These are phyloP conservation scores for Akabosia matsudoensis DNA, from an alignment of 1,140 invertebrate genomes.

Conservation along the genomic window DNA sequence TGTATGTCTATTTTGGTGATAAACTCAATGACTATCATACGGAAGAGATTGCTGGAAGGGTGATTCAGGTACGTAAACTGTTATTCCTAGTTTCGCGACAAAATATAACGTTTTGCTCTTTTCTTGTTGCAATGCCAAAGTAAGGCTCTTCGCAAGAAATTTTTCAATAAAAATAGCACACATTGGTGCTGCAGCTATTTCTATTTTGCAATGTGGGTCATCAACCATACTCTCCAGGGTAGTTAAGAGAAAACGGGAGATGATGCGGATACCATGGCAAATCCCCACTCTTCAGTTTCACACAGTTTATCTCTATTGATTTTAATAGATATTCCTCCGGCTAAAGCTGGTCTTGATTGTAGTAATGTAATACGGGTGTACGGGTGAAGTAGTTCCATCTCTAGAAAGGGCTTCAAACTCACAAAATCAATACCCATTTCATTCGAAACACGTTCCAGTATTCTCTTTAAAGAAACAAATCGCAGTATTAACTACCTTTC, in stretches of 20 bases:
- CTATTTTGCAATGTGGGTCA: neutral
- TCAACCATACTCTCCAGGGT: neutral
- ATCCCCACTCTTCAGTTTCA: too few relatives aligned
- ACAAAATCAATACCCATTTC: neutral
- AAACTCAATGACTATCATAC: conserved; percentile 46
- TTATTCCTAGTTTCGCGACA: neutral
- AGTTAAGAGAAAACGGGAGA: too few relatives aligned
- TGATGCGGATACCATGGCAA: too few relatives aligned
- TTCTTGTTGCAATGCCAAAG: too few relatives aligned
- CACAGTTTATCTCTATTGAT: too few relatives aligned
- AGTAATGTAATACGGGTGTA: too few relatives aligned
- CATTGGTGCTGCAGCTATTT: neutral
- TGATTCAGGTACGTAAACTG: conserved; percentile 42
- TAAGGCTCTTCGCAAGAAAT: too few relatives aligned
- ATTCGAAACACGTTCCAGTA: neutral
- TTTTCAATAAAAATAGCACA: neutral
- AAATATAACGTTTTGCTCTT: too few relatives aligned
- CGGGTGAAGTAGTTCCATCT: too few relatives aligned
- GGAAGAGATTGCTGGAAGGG: conserved; percentile 45
- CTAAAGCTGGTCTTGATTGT: too few relatives aligned
- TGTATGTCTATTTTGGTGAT: conserved; percentile 59
- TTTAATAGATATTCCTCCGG: too few relatives aligned
- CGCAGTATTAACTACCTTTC: neutral
- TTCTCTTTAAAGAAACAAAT: neutral
- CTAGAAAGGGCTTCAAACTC: too few relatives aligned